Conservation (phyloP, 53 echinoderm and acorn worm species). For the Astropecten irregularis region DNA sequence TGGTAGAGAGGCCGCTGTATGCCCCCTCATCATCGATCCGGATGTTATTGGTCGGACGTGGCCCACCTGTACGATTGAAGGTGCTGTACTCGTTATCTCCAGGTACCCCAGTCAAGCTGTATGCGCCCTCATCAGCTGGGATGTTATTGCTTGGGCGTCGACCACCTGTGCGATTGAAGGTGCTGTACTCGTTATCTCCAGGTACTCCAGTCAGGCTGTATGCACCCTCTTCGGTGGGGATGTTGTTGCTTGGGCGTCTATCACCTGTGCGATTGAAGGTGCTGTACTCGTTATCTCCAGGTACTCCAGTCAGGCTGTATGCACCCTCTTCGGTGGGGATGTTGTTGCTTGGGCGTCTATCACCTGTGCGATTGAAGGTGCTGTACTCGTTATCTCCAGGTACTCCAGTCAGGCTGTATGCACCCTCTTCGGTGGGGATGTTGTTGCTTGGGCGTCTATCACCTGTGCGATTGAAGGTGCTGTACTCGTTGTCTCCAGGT, state of each 20-base stretch:
- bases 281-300: slow-evolving; percentile 3
- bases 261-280: background rate
- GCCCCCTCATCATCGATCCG: background rate
- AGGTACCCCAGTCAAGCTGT: background rate
- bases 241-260: background rate
- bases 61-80: background rate
- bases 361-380: background rate
- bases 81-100: background rate
- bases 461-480: slow-evolving; percentile 9
- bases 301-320: background rate
- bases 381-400: slow-evolving; percentile 5
- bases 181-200: background rate
- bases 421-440: background rate
- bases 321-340: background rate
- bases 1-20: no score
- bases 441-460: background rate
- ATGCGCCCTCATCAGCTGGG: background rate
- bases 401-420: background rate
- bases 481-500: background rate
- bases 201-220: background rate
- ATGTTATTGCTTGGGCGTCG: background rate
- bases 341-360: background rate
- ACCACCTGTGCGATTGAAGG: background rate
- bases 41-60: background rate
- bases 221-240: background rate